Conservation (phyloP, 1,140 invertebrate genomes). For the Caenorhabditis tropicalis region DNA sequence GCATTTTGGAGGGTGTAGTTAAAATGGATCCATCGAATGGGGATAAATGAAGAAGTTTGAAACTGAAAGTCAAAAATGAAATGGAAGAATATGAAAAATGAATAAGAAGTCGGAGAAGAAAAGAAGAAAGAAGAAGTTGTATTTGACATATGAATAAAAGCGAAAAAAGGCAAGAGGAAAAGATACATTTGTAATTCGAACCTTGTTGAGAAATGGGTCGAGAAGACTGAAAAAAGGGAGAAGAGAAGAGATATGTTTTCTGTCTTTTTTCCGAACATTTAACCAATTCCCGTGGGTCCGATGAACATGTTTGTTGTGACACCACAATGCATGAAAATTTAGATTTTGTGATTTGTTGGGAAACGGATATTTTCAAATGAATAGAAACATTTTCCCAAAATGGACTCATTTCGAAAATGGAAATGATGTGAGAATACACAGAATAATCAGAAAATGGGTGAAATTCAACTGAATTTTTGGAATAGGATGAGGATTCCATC, state of each 20-base stretch:
- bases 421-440: too few relatives aligned
- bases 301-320: constrained; percentile 40
- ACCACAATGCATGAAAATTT: not conserved
- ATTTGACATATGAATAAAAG: constrained; percentile 36
- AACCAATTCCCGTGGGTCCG: constrained; percentile 1
- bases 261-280: constrained; percentile 30
- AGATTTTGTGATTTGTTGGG: not conserved
- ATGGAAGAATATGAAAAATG: not conserved
- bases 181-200: constrained; percentile 34
- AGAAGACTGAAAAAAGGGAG: not conserved
- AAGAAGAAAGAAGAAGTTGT: not conserved
- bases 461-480: too few relatives aligned
- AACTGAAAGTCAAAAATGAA: not conserved
- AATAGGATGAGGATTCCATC: too few relatives aligned
- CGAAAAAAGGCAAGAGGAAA: not conserved
- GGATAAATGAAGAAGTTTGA: not conserved
- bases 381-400: too few relatives aligned
- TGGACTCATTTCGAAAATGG: too few relatives aligned
- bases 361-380: not conserved
- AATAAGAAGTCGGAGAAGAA: too few relatives aligned
- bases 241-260: not conserved
- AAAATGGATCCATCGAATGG: too few relatives aligned
- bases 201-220: not conserved
- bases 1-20: too few relatives aligned
- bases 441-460: too few relatives aligned